Base-by-base conservation (phyloP, 2,113 vertebrate species). In the Willisornis vidua region DNA sequence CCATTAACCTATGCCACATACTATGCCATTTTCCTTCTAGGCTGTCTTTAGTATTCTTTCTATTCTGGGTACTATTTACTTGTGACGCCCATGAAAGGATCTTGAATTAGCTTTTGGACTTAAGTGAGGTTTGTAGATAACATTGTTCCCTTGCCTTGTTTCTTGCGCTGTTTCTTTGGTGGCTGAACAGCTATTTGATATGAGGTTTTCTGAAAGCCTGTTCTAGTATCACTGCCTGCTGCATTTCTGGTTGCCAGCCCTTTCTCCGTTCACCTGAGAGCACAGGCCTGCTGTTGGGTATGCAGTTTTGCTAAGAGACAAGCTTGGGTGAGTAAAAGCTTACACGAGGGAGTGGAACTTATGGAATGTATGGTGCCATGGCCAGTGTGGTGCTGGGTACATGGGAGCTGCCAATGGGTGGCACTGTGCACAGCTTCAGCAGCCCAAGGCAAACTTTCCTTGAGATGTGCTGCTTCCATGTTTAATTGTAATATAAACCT, bases 381-480 rank as follows among this genome's bases (percentile, higher is more conserved):
- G 17, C 20, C n/a, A 33, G 23, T 2, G 1, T 1, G 5, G 39
- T 54, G 72, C 24, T 73, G 49, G 39, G 26, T 14, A 28, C 1
- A 1, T 8, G 70, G 28, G 8, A 3, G 1, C 14, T 62, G 61
- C 66, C 43, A n/a, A 45, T 0, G 0, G 12, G n/a, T 61, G 12
- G 7, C 1, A 1, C 18, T 35, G 7, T 11, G 33, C 1, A 1
- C 9, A 48, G 63, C 46, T 90, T 65, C 4, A 1, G 58, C 43
- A 90, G 46, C 46, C 23, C 12, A 3, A 24, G 45, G 29, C 35
- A 55, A 59, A 48, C 9, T 1, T 48, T 66, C 37, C 16, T 86
- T 0, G 0, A 49, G 41, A 16, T 33, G 16, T 37, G 18, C 43
- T 2, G 1, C 24, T 51, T 61, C 8, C 7, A 8, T 0, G 0